Percentiles rank a stretch among this genome's conserved stretches.
Evolutionary conservation across 2,797 vertebrate genomes (phyloP).

Genomic region (Pipistrellus pipistrellus): DNA sequence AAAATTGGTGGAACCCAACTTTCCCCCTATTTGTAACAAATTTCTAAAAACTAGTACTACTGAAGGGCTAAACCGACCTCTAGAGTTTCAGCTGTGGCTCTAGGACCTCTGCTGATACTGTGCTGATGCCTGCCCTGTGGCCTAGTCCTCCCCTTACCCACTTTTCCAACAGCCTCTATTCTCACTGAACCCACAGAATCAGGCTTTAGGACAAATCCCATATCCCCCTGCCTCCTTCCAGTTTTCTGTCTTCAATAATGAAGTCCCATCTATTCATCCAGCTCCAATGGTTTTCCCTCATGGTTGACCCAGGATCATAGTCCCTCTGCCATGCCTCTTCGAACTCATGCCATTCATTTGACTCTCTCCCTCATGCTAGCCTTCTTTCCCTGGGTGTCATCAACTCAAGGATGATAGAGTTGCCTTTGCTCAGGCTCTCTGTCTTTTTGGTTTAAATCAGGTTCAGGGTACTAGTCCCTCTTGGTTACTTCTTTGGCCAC

Average conservation of each 20-base stretch:
- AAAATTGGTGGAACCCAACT: conserved; percentile 8
- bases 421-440: conserved; percentile 56
- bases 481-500: conserved; percentile 23
- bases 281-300: conserved; percentile 51
- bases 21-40: conserved; percentile 53
- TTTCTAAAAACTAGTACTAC: conserved; percentile 43
- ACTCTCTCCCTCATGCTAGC: not conserved
- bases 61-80: not conserved
- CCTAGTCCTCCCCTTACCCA: not conserved
- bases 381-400: not conserved
- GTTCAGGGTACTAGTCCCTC: not conserved
- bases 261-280: conserved; percentile 59
- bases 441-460: conserved; percentile 50
- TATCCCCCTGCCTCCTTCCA: conserved; percentile 17
- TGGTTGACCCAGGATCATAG: conserved; percentile 57
- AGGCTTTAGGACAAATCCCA: conserved; percentile 25
- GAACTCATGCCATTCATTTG: conserved; percentile 43
- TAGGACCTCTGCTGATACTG: not conserved
- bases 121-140: not conserved
- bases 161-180: conserved; percentile 50
- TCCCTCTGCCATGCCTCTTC: conserved; percentile 12
- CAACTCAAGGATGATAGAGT: conserved; percentile 14
- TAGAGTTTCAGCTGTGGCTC: conserved; percentile 6
- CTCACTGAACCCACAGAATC: not conserved
- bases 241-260: conserved; percentile 47